phyloP scores from a whole-genome alignment of 2,113 vertebrate species.

The Sinocyclocheilus maitianheensis region DNA sequence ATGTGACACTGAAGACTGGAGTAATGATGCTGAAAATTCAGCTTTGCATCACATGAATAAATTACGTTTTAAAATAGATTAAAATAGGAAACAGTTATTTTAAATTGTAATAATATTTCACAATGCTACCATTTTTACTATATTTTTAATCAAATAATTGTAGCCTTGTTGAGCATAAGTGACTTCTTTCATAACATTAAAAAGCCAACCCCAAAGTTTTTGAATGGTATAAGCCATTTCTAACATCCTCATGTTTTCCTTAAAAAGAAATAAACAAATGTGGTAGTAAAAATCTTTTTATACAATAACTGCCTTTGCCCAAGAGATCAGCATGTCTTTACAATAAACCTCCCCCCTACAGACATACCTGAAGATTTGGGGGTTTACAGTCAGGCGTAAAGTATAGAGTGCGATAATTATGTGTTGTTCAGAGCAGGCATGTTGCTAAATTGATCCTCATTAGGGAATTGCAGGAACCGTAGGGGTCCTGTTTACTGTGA shows the following conservation, averaged over 20 bases:
- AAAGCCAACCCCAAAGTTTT: background rate
- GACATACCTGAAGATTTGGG: slow-evolving; percentile 16
- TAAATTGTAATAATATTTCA: background rate
- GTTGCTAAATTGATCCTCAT: slow-evolving; percentile 31
- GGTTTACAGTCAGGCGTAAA: background rate
- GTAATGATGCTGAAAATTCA: background rate
- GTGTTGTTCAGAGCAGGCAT: slow-evolving; percentile 21
- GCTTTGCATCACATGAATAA: background rate
- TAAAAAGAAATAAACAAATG: background rate
- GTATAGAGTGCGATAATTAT: slow-evolving; percentile 26
- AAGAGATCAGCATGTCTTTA: background rate
- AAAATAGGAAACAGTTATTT: background rate
- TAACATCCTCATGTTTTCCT: background rate
- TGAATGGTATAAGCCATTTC: background rate
- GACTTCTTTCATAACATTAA: background rate
- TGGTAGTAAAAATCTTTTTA: background rate
- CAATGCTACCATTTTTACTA: background rate
- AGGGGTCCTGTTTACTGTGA: slow-evolving; percentile 18
- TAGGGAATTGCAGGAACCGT: slow-evolving; percentile 19
- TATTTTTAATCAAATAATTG: too few species aligned
- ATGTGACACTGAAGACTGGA: background rate
- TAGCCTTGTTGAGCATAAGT: too few species aligned
- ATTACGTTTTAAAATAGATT: background rate
- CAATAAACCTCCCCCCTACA: background rate
- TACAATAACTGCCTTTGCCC: too few species aligned